phyloP scores from a whole-genome alignment of 2,888 invertebrate species.

The Lasioglossum malachurum region DNA sequence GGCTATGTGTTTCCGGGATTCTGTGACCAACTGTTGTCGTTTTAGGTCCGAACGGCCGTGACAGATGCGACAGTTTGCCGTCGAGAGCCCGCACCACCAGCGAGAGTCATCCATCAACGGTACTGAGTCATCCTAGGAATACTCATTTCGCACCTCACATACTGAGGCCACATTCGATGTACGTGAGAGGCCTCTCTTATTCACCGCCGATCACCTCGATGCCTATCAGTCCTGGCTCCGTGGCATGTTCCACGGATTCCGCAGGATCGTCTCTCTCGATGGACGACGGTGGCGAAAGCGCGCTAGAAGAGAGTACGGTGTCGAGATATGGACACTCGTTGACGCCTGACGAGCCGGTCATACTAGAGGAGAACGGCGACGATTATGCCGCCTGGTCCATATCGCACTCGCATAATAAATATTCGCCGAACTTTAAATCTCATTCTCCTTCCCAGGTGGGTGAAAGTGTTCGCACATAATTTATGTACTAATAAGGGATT shows the following conservation, averaged over 20 bases:
- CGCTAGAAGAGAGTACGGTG: conserved; percentile 78
- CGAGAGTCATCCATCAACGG: conserved; percentile 85
- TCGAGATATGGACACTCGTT: conserved; percentile 86
- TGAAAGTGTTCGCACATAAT: background rate
- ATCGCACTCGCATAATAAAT: conserved; percentile 78
- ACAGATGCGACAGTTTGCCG: conserved; percentile 94
- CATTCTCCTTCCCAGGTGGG: conserved; percentile 85
- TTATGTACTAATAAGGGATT: background rate
- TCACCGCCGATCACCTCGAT: conserved; percentile 86
- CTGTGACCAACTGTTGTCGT: conserved; percentile 48
- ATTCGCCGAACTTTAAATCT: conserved; percentile 84
- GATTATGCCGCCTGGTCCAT: conserved; percentile 85
- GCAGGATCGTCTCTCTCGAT: conserved; percentile 90
- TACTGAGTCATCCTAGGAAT: conserved; percentile 81
- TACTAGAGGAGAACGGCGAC: conserved; percentile 88
- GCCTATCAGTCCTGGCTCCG: conserved; percentile 88
- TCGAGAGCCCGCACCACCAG: conserved; percentile 89
- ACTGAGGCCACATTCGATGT: conserved; percentile 85
- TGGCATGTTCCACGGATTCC: conserved; percentile 88
- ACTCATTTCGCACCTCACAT: conserved; percentile 84
- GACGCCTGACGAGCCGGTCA: conserved; percentile 88
- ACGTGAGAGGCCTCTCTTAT: conserved; percentile 85
- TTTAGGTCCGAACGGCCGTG: conserved; percentile 86
- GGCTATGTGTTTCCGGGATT: background rate
- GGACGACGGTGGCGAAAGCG: conserved; percentile 86